These are phyloP conservation scores for Hormaphis cornu DNA, from an alignment of 1,140 invertebrate species.

Conservation along the genomic window DNA sequence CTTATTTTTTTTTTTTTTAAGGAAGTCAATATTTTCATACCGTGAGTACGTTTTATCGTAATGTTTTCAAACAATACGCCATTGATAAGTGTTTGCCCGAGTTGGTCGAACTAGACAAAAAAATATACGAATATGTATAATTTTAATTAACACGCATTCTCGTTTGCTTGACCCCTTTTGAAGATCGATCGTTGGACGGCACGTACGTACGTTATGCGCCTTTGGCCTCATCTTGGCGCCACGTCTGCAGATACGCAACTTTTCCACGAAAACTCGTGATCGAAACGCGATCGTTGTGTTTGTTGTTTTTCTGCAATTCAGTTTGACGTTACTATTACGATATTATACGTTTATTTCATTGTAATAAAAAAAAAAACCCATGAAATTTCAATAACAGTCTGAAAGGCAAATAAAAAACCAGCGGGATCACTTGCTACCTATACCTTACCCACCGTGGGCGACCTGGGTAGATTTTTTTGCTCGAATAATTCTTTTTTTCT, in stretches of 20 bases:
- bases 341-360: no score
- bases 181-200: constrained; percentile 14
- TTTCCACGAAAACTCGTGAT: neutral
- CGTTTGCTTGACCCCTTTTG: neutral
- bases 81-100: neutral
- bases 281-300: neutral
- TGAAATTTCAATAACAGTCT: neutral
- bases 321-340: no score
- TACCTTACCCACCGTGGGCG: no score
- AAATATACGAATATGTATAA: neutral
- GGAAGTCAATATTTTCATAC: neutral
- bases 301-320: neutral
- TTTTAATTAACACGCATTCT: constrained; percentile 6
- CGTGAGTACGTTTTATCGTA: neutral
- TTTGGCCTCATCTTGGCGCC: constrained; percentile 18
- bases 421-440: no score
- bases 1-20: neutral
- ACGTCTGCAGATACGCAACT: neutral
- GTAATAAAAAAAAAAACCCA: no score
- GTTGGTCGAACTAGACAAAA: neutral
- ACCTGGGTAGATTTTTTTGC: neutral
- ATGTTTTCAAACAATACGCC: constrained; percentile 2
- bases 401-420: neutral
- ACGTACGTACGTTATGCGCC: no score
- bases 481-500: neutral